phyloP scores from a whole-genome alignment of 2,888 invertebrate genomes.

The Brachyopa scutellaris region DNA sequence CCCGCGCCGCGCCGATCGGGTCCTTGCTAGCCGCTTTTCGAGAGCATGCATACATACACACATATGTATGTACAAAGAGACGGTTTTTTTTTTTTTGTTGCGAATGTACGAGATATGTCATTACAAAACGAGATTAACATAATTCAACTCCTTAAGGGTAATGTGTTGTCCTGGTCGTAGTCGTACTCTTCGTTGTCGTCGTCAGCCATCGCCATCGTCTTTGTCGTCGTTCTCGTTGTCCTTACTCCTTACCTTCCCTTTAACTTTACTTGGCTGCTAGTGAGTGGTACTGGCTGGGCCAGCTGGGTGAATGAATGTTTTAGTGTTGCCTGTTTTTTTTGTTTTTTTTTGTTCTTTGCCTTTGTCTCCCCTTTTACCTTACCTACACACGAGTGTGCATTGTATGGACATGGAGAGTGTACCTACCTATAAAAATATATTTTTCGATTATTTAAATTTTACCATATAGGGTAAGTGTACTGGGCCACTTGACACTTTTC shows the following conservation, averaged over 20 bases:
- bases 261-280: background rate
- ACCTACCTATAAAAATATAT: background rate
- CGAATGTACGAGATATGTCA: constrained; percentile 67
- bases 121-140: constrained; percentile 70
- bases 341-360: constrained; percentile 2
- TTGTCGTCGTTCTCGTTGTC: constrained; percentile 8
- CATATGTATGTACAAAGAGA: constrained; percentile 21
- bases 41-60: background rate
- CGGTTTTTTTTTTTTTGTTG: constrained; percentile 36
- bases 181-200: background rate
- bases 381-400: too few species aligned
- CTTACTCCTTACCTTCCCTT: constrained; percentile 13
- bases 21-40: constrained; percentile 14
- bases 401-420: background rate
- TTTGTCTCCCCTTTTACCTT: too few species aligned
- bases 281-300: background rate
- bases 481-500: constrained; percentile 8
- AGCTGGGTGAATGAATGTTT: constrained; percentile 15
- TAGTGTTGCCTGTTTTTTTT: background rate
- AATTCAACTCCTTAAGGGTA: constrained; percentile 66
- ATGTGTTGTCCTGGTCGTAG: constrained; percentile 23
- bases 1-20: background rate
- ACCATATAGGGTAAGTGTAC: background rate
- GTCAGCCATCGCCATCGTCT: background rate
- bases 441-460: background rate